Conservation (phyloP, 1,140 invertebrate genomes). For the Charaxes varanes region DNA sequence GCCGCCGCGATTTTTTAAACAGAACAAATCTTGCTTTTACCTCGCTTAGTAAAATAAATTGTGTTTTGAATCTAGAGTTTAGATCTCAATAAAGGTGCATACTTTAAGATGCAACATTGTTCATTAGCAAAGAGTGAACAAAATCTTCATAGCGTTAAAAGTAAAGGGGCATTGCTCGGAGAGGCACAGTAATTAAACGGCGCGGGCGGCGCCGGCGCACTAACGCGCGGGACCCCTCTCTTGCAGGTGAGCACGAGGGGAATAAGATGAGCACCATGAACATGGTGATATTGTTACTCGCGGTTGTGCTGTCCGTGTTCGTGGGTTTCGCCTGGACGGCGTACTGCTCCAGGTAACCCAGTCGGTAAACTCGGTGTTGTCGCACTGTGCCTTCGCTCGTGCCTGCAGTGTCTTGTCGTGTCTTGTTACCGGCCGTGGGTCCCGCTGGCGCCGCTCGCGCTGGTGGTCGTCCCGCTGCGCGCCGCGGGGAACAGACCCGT, state of each 20-base stretch:
- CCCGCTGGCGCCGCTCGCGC: constrained; percentile 44
- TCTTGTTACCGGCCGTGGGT: constrained; percentile 20
- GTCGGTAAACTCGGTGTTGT: constrained; percentile 67
- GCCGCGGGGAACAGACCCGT: no score
- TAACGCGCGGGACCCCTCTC: constrained; percentile 66
- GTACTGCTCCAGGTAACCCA: constrained; percentile 94
- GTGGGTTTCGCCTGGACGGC: constrained; percentile 95
- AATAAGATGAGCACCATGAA: constrained; percentile 90
- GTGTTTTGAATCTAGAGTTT: no score
- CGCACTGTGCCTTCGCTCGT: constrained; percentile 49
- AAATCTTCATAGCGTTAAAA: neutral
- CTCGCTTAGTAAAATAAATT: no score
- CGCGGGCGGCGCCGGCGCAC: constrained; percentile 60
- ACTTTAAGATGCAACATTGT: no score
- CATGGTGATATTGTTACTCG: constrained; percentile 93
- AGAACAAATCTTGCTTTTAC: neutral
- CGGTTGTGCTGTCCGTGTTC: constrained; percentile 93
- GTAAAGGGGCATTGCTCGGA: constrained; percentile 48
- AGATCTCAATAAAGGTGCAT: no score
- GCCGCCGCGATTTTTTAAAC: neutral
- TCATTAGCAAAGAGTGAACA: no score
- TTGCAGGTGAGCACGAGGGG: constrained; percentile 81
- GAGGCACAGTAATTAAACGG: constrained; percentile 24
- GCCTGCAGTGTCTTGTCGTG: constrained; percentile 52
- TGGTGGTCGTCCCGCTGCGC: constrained; percentile 37